Evolutionary conservation across 2,113 vertebrate genomes (phyloP).

Genomic region (Syngnathus typhle): DNA sequence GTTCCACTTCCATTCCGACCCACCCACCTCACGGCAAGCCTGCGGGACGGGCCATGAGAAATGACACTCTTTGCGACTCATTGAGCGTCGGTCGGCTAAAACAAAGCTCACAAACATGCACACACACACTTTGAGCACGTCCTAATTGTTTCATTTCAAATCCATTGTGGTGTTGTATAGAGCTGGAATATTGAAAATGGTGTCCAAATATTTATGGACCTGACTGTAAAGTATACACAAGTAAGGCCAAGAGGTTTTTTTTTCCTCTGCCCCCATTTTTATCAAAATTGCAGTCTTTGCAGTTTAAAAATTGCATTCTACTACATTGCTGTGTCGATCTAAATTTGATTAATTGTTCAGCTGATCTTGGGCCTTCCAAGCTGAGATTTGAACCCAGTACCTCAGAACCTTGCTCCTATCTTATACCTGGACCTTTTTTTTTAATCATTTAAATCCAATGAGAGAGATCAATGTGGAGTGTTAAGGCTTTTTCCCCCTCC

Average conservation of each 20-base stretch:
- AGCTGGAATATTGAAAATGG: no score
- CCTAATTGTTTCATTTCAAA: no score
- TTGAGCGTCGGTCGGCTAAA: conserved; percentile 72
- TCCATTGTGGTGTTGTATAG: no score
- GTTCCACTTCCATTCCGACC: conserved; percentile 68
- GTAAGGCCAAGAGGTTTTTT: no score
- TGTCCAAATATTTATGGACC: no score
- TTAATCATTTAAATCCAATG: conserved; percentile 55
- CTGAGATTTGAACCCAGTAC: not conserved
- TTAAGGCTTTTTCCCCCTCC: conserved; percentile 21
- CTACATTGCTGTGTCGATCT: no score
- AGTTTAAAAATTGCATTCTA: no score
- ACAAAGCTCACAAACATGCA: conserved; percentile 60
- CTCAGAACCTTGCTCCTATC: not conserved
- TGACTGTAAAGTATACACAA: no score
- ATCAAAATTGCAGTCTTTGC: no score
- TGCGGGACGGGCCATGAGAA: conserved; percentile 74
- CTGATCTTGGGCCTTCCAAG: no score
- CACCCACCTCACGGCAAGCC: conserved; percentile 60
- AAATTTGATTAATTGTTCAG: no score
- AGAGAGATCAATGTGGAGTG: conserved; percentile 46
- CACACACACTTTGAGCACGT: not conserved
- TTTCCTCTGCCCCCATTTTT: no score
- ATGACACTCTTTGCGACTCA: conserved; percentile 75
- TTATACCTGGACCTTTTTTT: not conserved